A percentile compares a stretch with the other conserved stretches of the same genome.
Evolutionary conservation across 2,888 invertebrate genomes (phyloP).

Genomic region (Ypsolopha scabrella): DNA sequence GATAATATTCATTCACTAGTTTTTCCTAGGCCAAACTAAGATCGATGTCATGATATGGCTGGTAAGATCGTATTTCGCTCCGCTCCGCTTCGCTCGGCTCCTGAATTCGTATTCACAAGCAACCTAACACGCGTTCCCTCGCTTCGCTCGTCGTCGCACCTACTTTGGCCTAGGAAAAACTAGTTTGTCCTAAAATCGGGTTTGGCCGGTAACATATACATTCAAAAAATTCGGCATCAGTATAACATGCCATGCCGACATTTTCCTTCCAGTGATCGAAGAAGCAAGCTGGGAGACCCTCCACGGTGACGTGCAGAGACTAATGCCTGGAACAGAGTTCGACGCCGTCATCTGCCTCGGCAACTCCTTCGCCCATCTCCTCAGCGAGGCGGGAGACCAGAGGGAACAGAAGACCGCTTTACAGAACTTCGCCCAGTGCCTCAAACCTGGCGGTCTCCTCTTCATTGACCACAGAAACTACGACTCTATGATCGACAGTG

Average conservation of each 20-base stretch:
- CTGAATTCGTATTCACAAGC: too few relatives aligned
- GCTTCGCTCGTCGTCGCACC: too few relatives aligned
- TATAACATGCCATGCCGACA: neutral
- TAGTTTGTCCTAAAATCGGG: too few relatives aligned
- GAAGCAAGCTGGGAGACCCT: conserved; percentile 92
- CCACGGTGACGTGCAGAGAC: conserved; percentile 76
- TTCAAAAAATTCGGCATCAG: neutral
- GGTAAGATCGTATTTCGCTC: too few relatives aligned
- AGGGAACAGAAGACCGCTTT: conserved; percentile 83
- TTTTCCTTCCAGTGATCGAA: conserved; percentile 79
- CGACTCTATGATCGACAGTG: conserved; percentile 82
- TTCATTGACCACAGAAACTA: conserved; percentile 93
- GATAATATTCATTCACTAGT: too few relatives aligned
- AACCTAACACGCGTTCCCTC: neutral
- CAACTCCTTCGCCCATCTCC: conserved; percentile 91
- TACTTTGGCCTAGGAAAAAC: too few relatives aligned
- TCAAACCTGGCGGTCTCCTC: conserved; percentile 87
- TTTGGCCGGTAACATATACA: too few relatives aligned
- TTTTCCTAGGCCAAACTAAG: too few relatives aligned
- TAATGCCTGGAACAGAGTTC: conserved; percentile 75
- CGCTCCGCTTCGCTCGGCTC: too few relatives aligned
- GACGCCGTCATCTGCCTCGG: conserved; percentile 93
- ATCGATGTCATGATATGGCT: too few relatives aligned
- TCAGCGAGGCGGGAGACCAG: conserved; percentile 84
- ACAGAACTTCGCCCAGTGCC: conserved; percentile 82